Conservation (phyloP, 1,140 invertebrate species). For the Scaptomyza montana region DNA sequence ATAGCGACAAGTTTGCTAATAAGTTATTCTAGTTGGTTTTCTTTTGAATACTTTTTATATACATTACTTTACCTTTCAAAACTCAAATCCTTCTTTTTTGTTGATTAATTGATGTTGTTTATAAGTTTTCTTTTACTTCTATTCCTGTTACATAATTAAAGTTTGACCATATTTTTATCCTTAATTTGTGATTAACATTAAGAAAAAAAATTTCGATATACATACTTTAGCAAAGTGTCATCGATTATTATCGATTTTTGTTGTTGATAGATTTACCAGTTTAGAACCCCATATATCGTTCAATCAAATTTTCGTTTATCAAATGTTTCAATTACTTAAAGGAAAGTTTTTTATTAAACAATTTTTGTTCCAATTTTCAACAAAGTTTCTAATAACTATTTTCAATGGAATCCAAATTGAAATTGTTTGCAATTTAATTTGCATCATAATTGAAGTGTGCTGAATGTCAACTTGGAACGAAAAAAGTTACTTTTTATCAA, state of each 20-base stretch:
- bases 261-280: too few relatives aligned
- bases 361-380: background rate
- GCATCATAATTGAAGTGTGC: slow-evolving; percentile 30
- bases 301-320: too few relatives aligned
- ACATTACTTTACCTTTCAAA: too few relatives aligned
- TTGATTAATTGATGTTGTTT: too few relatives aligned
- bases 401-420: background rate
- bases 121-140: too few relatives aligned
- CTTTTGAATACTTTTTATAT: background rate
- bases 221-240: background rate
- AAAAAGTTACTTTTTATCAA: slow-evolving; percentile 39
- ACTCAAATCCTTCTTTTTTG: too few relatives aligned
- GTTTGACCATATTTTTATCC: too few relatives aligned
- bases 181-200: too few relatives aligned
- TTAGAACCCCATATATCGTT: too few relatives aligned
- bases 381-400: slow-evolving; percentile 11
- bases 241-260: background rate
- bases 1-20: background rate
- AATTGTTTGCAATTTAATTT: slow-evolving; percentile 37
- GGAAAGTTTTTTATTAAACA: background rate
- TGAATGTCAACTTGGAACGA: slow-evolving; percentile 1
- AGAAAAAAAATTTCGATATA: background rate
- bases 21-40: too few relatives aligned
- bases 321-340: background rate
- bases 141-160: too few relatives aligned